Base-by-base conservation (phyloP, 2,888 invertebrate species). In the Pinctada fucata region DNA sequence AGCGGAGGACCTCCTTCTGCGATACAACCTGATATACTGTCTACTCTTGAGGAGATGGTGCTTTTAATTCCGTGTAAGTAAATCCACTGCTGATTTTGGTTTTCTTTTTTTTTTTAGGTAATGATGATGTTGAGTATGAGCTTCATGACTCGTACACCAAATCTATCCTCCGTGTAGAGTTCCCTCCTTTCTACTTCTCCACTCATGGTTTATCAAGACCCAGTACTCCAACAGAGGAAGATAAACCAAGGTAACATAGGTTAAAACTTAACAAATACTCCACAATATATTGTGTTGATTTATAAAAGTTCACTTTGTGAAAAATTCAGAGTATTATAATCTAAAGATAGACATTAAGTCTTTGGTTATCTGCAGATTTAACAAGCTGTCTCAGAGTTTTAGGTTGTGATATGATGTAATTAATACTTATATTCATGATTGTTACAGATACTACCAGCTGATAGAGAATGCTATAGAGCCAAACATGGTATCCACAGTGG, bases 141-240 rank as follows among this genome's bases (percentile, higher is more conserved):
- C 31, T 73, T 3, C 86, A 87, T 78, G 88, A 88, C 77, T 63
- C 70, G 3, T 79, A 85, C 47, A 87, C 86, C 5, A 79, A 72
- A 58, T 77, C 78, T n/a, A 89, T 87, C 13, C 86, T 92, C 5
- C 83, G 85, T 47, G 90, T 92, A 10, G 81, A 83, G 66, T 92
- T 92, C 80, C 90, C 91, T n/a, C 90, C 91, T 13, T 91, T 86
- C 83, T 91, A 89, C 76, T 86, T 80, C 83, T 92, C 92, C 10
- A 92, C 92, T 3, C 85, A 88, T 74, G 92, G 92, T 3, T 83
- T 92, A 52, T 90, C 92, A 1, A 85, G 92, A 31, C 90, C 92
- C 0, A 86, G 87, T 68, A 88, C 91, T 1, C 92, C 92, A 1
- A 76, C 79, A 3, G 86, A 86, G 13, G 80, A 88, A 4, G 85